phyloP scores from a whole-genome alignment of 2,113 vertebrate genomes.

The Pitta sordida region DNA sequence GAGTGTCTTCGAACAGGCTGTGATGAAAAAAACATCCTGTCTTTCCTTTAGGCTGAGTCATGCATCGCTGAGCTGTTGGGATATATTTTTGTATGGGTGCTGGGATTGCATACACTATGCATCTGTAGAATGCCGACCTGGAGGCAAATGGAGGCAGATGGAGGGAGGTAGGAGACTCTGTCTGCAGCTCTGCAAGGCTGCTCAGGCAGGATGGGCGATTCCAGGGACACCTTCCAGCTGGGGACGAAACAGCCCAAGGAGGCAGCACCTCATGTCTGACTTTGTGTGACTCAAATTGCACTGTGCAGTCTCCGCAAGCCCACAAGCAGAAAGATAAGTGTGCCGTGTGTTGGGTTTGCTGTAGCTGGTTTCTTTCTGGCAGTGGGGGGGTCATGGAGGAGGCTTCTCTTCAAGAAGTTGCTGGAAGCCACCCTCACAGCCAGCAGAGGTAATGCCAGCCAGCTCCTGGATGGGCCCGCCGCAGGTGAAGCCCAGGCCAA shows the following conservation, averaged over 20 bases:
- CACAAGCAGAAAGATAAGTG: not conserved
- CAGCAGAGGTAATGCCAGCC: no score
- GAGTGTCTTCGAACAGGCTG: not conserved
- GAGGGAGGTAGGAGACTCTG: not conserved
- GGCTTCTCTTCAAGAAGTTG: no score
- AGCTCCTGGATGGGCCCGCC: no score
- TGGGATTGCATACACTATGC: not conserved
- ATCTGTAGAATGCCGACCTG: not conserved
- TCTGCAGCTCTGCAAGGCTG: not conserved
- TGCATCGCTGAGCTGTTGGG: not conserved
- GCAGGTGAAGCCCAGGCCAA: no score
- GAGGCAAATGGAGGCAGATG: not conserved
- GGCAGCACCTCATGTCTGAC: not conserved
- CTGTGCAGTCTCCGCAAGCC: accelerated
- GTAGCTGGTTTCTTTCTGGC: no score
- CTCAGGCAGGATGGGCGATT: accelerated
- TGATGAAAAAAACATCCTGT: not conserved
- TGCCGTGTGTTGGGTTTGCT: no score
- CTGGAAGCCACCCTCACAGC: no score
- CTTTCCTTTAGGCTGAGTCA: slow-evolving; percentile 31
- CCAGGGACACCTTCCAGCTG: no score
- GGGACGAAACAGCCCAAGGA: not conserved
- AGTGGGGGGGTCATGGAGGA: no score
- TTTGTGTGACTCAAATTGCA: not conserved
- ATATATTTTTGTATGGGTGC: not conserved